phyloP scores from a whole-genome alignment of 2,113 vertebrate genomes.

The Bubo blakistoni region DNA sequence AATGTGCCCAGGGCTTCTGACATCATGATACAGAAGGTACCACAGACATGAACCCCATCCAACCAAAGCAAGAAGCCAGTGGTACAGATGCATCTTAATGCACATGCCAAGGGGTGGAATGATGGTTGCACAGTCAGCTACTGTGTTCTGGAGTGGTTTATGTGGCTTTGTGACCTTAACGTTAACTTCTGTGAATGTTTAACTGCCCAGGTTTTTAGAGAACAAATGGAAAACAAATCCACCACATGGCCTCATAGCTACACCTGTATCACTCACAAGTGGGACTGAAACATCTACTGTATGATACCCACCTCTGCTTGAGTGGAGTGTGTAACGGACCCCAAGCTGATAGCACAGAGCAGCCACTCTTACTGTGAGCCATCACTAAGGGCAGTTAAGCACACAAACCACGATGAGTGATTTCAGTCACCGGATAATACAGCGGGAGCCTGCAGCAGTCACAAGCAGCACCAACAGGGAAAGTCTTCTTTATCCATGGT shows the following conservation, averaged over 20 bases:
- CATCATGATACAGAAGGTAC: background rate
- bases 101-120: background rate
- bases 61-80: background rate
- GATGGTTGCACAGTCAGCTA: background rate
- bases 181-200: slow-evolving; percentile 16
- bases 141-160: background rate
- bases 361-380: background rate
- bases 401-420: background rate
- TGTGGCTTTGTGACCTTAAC: background rate
- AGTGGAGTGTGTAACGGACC: fast-evolving
- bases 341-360: background rate
- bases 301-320: background rate
- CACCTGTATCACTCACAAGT: background rate
- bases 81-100: background rate
- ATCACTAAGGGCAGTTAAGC: background rate
- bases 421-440: no score
- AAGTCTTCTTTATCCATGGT: background rate
- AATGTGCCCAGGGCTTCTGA: background rate
- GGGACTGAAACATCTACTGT: background rate
- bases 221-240: background rate
- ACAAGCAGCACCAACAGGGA: background rate
- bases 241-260: background rate
- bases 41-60: background rate
- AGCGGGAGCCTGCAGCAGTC: background rate
- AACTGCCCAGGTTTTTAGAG: background rate